These are phyloP conservation scores for Vulpes lagopus DNA, from an alignment of 2,113 vertebrate genomes.

Conservation along the genomic window DNA sequence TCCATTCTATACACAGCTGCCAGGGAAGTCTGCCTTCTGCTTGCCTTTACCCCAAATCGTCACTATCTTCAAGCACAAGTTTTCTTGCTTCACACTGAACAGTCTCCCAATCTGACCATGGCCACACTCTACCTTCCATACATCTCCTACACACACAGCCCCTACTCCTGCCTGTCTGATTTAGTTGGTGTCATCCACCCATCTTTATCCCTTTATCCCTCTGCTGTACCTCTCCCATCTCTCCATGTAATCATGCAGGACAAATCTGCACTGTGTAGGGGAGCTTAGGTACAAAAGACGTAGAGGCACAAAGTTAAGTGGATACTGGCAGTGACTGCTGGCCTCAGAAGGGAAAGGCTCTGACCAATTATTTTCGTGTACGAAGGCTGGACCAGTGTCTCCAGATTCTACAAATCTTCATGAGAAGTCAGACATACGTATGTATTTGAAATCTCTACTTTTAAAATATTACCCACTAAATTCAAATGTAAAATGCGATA, in stretches of 20 bases:
- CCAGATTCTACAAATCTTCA: constrained; percentile 1
- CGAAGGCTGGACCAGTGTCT: neutral
- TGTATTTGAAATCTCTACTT: neutral
- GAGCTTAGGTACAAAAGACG: neutral
- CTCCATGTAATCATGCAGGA: neutral
- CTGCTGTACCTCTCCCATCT: neutral
- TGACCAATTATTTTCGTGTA: neutral
- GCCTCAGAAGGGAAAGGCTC: neutral
- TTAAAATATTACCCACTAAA: constrained; percentile 26
- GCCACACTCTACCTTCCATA: neutral
- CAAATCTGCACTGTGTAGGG: too few species aligned
- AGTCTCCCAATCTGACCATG: neutral
- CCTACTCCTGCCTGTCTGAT: neutral
- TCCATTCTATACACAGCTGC: neutral
- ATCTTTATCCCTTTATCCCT: neutral
- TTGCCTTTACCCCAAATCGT: neutral
- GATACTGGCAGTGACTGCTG: neutral
- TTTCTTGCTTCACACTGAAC: neutral
- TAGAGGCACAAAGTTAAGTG: neutral
- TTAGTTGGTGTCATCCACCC: neutral
- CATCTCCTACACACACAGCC: neutral
- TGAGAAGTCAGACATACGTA: neutral
- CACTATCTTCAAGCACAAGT: neutral
- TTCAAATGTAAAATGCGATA: constrained; percentile 16
- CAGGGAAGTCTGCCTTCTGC: neutral